Base-by-base conservation (phyloP, 1,140 invertebrate genomes). In the Probaryconus sp. region DNA sequence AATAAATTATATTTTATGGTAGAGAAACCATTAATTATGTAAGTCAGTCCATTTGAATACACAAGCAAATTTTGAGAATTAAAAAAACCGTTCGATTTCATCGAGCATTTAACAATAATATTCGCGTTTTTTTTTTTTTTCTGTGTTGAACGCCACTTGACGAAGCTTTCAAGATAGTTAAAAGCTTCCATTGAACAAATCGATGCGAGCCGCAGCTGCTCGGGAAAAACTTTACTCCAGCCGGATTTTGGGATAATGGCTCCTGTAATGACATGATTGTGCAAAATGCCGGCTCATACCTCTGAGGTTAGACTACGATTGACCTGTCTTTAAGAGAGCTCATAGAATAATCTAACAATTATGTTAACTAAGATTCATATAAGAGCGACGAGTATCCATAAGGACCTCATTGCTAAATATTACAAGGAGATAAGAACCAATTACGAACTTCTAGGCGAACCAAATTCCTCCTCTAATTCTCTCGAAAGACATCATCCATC, bases 401-500 rank as follows among this genome's bases (percentile, higher is more conserved):
- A 50, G 13, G 26, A 68, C n/a, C 35, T 58, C 64, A 51, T 68
- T 68, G 13, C 43, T 42, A 58, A 58, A 40, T 58, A 68, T 58
- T 45, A 48, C 40, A 24, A 11, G 3, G 30, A 56, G 51, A 67
- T 67, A 67, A 56, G 43, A 67, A 56, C 24, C 63, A 56, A 67
- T 67, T 67, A 56, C 31, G 30, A 65, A 16, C 21, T 40, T 45
- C 28, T 20, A 7, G 28, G 33, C n/a, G 42, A 45, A 40, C 30
- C 33, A 42, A 40, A 53, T 76, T 51, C 45, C 30, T 53, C 24
- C 1, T 33, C 38, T 61, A 75, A 75, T 73, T 72, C 61, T 35
- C 33, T 48, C 31, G 37, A 65, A 56, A 64, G 42, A 60, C 60
- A 48, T 61, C 45, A 61, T 77, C 71, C 58, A 63, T 74, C 68